Conservation (phyloP, 2,888 invertebrate species). For the Aethes cnicana region DNA sequence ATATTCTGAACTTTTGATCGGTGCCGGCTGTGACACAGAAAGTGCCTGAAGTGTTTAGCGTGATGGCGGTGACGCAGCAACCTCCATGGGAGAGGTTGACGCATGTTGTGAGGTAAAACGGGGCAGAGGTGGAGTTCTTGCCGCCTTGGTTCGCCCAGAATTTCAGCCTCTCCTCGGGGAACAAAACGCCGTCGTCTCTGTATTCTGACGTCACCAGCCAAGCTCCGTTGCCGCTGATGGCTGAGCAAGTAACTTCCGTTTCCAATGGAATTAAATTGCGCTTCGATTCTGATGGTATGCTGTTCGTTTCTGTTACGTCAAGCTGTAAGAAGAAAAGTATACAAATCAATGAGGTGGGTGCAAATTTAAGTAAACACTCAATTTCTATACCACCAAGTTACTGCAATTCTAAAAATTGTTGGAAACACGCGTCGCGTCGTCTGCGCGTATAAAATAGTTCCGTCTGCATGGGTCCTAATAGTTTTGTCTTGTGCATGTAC, state of each 20-base stretch:
- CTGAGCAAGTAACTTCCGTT: constrained; percentile 70
- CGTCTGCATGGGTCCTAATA: no score
- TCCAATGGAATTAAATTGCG: constrained; percentile 69
- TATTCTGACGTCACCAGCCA: constrained; percentile 76
- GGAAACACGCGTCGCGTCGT: no score
- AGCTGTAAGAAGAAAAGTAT: constrained; percentile 63
- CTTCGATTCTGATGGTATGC: constrained; percentile 60
- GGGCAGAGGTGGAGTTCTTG: constrained; percentile 44
- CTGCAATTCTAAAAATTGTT: no score
- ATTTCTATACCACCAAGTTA: no score
- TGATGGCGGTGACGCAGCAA: constrained; percentile 63
- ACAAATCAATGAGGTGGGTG: no score
- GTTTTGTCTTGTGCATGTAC: no score
- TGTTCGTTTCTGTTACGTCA: constrained; percentile 72
- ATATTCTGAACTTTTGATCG: constrained; percentile 71
- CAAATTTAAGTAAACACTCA: no score
- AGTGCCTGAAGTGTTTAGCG: constrained; percentile 59
- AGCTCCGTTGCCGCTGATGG: constrained; percentile 60
- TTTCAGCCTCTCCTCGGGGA: constrained; percentile 72
- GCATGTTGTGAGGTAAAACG: constrained; percentile 66
- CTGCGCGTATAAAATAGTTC: no score
- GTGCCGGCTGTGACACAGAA: constrained; percentile 73
- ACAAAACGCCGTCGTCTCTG: constrained; percentile 65
- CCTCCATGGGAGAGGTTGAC: constrained; percentile 74
- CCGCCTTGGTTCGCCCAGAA: constrained; percentile 57